Base-by-base conservation (phyloP, 1,140 invertebrate species). In the Lucilia cuprina region DNA sequence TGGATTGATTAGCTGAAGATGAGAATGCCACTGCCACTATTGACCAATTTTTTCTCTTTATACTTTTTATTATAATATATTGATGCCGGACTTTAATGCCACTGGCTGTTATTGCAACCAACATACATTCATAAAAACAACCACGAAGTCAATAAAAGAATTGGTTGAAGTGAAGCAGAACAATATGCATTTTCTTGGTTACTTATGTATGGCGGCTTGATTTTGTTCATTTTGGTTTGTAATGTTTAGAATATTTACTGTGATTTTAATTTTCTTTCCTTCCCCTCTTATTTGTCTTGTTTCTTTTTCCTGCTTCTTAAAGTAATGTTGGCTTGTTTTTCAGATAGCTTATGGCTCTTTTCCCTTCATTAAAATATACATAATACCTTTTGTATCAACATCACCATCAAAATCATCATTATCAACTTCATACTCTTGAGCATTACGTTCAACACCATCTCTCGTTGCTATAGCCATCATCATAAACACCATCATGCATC, bases 1-100 rank as follows among this genome's bases (percentile, higher is more conserved):
- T 70, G 82, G 83, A 74, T 84, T 70, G 75, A 84, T 80, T 84
- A 70, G 75, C 75, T 65, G 82, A n/a, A 65, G 50, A 60, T 65
- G 35, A 60, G 47, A 47, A 65, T 82, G 60, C 14, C n/a, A n/a
- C 34, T 82, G 82, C 82, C 60, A 70, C 65, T 70, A 70, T n/a
- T 70, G 65, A 70, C 65, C 65, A 70, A 21, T 70, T 70, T 70
- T 60, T 65, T 30, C 10, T 5, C 21, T 25, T 41, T n/a, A 35
- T 34, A 21, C 65, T 60, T 25, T 9, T 65, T 82, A n/a, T n/a
- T 82, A 82, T 82, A 82, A 30, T 55, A 30, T 50, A 50, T 35
- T 82, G 82, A 25, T 41, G 17, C 9, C 30, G 50, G 55, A 9
- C 47, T 25, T 82, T 30, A 82, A 60, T 82, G 82, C 50, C 82